A percentile compares a stretch with the other conserved stretches of the same genome.
Evolutionary conservation across 2,113 vertebrate genomes (phyloP).

Genomic region (Erpornis zantholeuca): DNA sequence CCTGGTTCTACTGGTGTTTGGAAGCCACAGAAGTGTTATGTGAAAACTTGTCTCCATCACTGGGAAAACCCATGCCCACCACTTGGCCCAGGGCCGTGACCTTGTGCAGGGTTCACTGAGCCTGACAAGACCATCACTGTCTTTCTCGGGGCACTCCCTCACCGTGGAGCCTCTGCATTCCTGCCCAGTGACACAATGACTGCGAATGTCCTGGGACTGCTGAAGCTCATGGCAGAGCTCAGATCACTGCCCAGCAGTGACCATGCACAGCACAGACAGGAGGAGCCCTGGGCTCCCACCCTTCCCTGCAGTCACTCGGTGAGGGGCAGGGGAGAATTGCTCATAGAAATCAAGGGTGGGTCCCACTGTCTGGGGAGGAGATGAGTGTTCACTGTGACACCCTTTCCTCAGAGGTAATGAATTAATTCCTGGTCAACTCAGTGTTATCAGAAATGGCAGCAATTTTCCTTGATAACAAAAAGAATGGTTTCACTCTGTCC

Average conservation of each 20-base stretch:
- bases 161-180: neutral
- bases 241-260: neutral
- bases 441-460: neutral
- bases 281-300: fast-evolving
- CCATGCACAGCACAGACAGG: neutral
- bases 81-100: neutral
- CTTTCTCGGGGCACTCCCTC: neutral
- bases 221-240: neutral
- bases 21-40: neutral
- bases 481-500: neutral
- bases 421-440: neutral
- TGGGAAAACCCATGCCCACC: neutral
- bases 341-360: neutral
- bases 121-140: neutral
- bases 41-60: neutral
- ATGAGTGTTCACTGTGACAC: neutral
- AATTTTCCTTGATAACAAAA: neutral
- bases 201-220: neutral
- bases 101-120: neutral
- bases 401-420: neutral
- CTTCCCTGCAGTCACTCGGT: fast-evolving
- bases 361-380: neutral
- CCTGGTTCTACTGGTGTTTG: neutral
- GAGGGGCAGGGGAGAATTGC: neutral
- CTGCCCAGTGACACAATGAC: no score